Evolutionary conservation across 2,797 vertebrate species (phyloP), one percentile per base, ranked within the genome.

Genomic region (Muscicapa comitata): DNA sequence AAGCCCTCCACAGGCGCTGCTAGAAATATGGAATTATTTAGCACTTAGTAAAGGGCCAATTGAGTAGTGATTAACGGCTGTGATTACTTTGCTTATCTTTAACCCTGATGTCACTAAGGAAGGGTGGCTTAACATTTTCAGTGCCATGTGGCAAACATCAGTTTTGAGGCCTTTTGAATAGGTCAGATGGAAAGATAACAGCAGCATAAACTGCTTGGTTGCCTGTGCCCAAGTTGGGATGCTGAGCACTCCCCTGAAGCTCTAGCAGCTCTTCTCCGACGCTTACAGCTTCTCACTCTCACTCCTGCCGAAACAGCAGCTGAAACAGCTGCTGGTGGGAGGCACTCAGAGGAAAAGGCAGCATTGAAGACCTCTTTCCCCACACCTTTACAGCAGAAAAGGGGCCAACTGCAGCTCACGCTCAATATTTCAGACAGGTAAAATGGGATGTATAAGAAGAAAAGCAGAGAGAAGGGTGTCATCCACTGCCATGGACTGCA

Each of bases 401-500:
- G 15, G 18, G n/a, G 31, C 4, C 0, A 1, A 5, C 31, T 83
- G 31, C 40, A 85, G 50, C 43, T 57, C 31, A 45, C 11, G 31
- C 25, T 21, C 54, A 28, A 53, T 35, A 71, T 73, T 82, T 93
- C 35, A 54, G 24, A 37, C 13, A 71, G 29, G 33, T 86, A 37
- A 78, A 92, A 68, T 1, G 1, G 25, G 31, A 40, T 35, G 23
- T 25, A 10, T 29, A 63, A 71, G 15, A 80, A 25, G 15, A 59
- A 85, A 75, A 51, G 20, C 25, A 88, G 25, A 59, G n/a, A 57
- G 28, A 68, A 79, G 50, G 53, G 0, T 25, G 15, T 42, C 13
- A 12, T 53, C 14, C 2, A 1, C 54, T 53, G 19, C 14, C 2
- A 1, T 3, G 40, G 18, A 4, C 42, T 70, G 48, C 8, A 15